A percentile compares a stretch with the other conserved stretches of the same genome.
phyloP scores from a whole-genome alignment of 2,888 invertebrate species.

The Hirtodrosophila cameraria region DNA sequence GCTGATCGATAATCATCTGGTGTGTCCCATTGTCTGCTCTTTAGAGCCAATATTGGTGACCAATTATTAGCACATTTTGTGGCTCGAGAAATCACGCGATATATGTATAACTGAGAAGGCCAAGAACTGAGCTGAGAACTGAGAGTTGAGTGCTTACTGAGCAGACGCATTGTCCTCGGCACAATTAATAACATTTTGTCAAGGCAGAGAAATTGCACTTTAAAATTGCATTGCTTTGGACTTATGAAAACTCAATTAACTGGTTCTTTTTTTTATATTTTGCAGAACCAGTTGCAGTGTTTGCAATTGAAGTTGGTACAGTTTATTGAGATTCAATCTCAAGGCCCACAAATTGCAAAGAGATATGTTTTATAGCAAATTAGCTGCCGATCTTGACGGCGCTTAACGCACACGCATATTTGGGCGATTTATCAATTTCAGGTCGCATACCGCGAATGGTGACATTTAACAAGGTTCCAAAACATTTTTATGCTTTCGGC shows the following conservation, averaged over 20 bases:
- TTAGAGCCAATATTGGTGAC: slow-evolving; percentile 46
- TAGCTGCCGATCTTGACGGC: slow-evolving; percentile 48
- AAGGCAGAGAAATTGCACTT: slow-evolving; percentile 70
- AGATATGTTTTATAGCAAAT: slow-evolving; percentile 57
- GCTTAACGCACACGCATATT: slow-evolving; percentile 66
- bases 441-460: slow-evolving; percentile 69
- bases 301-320: slow-evolving; percentile 28
- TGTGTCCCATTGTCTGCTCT: slow-evolving; percentile 67
- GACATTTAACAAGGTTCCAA: slow-evolving; percentile 77
- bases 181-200: slow-evolving; percentile 81
- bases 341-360: slow-evolving; percentile 68
- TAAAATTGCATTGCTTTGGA: slow-evolving; percentile 16
- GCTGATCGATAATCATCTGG: slow-evolving; percentile 74
- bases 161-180: slow-evolving; percentile 52
- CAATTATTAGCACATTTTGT: slow-evolving; percentile 76
- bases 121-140: too few relatives aligned
- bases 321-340: slow-evolving; percentile 45
- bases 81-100: slow-evolving; percentile 59
- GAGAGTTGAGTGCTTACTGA: neutral
- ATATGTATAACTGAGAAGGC: slow-evolving; percentile 5
- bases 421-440: slow-evolving; percentile 75
- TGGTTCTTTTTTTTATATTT: slow-evolving; percentile 22
- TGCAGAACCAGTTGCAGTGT: slow-evolving; percentile 49
- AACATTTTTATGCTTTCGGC: slow-evolving; percentile 41
- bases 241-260: slow-evolving; percentile 40